Evolutionary conservation across 1,140 invertebrate species (phyloP), one percentile per base, ranked within the genome.

Genomic region (Heliothis subflexa): DNA sequence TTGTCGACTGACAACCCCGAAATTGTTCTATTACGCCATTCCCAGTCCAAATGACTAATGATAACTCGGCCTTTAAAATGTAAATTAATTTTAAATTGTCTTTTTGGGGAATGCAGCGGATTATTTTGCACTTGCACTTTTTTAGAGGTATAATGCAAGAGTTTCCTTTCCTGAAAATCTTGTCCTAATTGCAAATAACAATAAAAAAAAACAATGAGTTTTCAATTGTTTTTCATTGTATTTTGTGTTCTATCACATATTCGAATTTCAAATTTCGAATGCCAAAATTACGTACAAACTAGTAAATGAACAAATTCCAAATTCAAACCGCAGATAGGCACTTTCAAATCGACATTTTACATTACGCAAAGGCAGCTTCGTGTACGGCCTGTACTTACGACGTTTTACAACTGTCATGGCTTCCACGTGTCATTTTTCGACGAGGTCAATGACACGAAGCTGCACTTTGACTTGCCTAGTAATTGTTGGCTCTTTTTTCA

Each of bases 21-120:
- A 76, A 76, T 76, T 76, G 73, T 76, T 64, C 73, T 59, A 64
- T 76, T 76, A 50, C n/a, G 21, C 59, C 73, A 64, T 76, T 64
- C 11, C n/a, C 3, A n/a, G 64, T 25, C 18, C 47, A n/a, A 33
- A 70, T 76, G 28, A 54, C n/a, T 72, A 76, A 76, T 76, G 73
- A 64, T 59, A 62, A 62, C 52, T 75, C 49, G 28, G 52, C 61
- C 64, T 74, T 61, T 61, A 74, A 54, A 33, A 54, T 64, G 33
- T 64, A 64, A 64, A 64, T n/a, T 33, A n/a, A 47, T 18, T 64
- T 64, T 64, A 40, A 64, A 64, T 40, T 45, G 61, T 47, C 16
- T 40, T 62, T 40, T 13, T 64, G n/a, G 40, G 40, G 40, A 64
- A 40, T 64, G 11, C 33, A 40, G 10, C 45, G 16, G 11, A 47